phyloP scores from a whole-genome alignment of 2,888 invertebrate species.

The Torymus aiolomorphi region DNA sequence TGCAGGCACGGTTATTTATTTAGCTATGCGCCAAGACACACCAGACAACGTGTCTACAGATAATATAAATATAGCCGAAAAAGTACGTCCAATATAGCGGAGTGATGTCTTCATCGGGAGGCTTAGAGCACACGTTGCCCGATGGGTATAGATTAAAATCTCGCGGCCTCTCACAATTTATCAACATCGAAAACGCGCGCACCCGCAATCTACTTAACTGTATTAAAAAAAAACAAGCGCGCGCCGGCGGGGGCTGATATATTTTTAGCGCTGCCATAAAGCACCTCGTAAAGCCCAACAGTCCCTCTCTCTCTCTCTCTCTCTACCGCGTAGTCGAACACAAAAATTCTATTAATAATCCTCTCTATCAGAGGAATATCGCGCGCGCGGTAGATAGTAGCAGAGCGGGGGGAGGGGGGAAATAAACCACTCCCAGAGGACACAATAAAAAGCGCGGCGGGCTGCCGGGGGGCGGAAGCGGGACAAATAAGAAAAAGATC shows the following conservation, averaged over 20 bases:
- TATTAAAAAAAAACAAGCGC: conserved; percentile 15
- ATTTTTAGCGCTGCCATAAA: conserved; percentile 43
- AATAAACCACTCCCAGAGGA: conserved; percentile 55
- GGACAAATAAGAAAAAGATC: conserved; percentile 56
- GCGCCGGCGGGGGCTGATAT: background rate
- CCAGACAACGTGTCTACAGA: background rate
- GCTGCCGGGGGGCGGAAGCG: conserved; percentile 14
- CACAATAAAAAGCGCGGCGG: conserved; percentile 44
- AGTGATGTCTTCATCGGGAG: no score
- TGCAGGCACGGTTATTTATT: background rate
- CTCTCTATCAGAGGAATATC: conserved; percentile 51
- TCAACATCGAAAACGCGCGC: background rate
- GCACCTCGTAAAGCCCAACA: conserved; percentile 36
- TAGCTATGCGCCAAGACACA: no score
- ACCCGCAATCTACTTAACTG: conserved; percentile 14
- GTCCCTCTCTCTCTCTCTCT: background rate
- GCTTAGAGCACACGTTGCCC: no score
- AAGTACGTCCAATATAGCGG: no score
- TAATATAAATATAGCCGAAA: background rate
- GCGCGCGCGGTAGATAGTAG: background rate
- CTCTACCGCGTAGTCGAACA: background rate
- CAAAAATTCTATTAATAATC: conserved; percentile 56
- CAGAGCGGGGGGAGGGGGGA: background rate
- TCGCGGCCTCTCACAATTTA: background rate
- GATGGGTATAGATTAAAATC: no score